Conservation (phyloP, 2,888 invertebrate genomes). For the Tiliacea aurago region DNA sequence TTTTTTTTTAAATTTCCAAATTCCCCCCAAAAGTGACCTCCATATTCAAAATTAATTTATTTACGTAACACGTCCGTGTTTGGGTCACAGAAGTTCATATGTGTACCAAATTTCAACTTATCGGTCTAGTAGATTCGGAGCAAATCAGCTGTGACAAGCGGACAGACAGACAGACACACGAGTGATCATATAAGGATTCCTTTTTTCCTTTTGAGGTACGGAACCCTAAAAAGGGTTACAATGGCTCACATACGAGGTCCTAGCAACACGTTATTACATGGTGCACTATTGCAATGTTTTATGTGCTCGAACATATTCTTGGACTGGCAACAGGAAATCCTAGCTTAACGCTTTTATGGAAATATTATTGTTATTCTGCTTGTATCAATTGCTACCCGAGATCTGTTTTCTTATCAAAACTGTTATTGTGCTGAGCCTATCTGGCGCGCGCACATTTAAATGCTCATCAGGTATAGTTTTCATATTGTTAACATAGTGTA, state of each 20-base stretch:
- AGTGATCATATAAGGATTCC: no score
- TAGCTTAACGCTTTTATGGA: slow-evolving; percentile 57
- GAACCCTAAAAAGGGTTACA: slow-evolving; percentile 53
- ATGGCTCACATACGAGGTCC: slow-evolving; percentile 39
- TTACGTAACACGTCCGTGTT: no score
- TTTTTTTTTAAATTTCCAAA: no score
- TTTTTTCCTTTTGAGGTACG: no score
- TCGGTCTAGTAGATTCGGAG: no score
- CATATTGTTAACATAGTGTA: slow-evolving; percentile 50
- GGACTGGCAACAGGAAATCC: slow-evolving; percentile 50
- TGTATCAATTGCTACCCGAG: slow-evolving; percentile 61
- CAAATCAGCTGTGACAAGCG: no score
- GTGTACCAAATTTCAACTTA: no score
- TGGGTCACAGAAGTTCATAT: no score
- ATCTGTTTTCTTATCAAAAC: slow-evolving; percentile 60
- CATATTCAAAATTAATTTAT: no score
- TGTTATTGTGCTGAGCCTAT: slow-evolving; percentile 62
- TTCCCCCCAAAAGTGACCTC: no score
- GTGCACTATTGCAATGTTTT: slow-evolving; percentile 52
- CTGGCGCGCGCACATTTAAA: slow-evolving; percentile 54
- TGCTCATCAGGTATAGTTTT: slow-evolving; percentile 54
- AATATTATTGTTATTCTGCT: slow-evolving; percentile 62
- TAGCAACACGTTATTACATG: slow-evolving; percentile 50
- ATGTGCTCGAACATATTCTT: slow-evolving; percentile 53
- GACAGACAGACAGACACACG: no score